Conservation (phyloP, 2,888 invertebrate genomes). For the Acanthosoma haemorrhoidale region DNA sequence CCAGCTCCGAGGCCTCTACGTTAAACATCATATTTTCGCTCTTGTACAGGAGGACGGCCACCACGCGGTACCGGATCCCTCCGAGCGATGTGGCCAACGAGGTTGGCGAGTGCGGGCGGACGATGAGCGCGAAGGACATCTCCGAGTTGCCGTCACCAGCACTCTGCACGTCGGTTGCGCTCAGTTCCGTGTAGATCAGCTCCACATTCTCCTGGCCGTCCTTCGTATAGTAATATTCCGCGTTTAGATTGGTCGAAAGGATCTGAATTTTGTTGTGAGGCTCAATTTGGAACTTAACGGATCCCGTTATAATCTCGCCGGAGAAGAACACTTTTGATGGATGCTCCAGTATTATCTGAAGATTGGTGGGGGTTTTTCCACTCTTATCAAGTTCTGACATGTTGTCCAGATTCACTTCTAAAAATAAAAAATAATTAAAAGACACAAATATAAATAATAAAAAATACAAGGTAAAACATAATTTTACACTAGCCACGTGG, state of each 20-base stretch:
- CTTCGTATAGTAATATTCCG: neutral
- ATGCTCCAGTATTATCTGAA: neutral
- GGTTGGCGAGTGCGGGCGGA: neutral
- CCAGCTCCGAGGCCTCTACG: neutral
- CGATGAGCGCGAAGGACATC: neutral
- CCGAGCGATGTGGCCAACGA: conserved; percentile 5
- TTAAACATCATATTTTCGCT: neutral
- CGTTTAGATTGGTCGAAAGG: neutral
- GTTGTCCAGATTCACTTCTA: neutral
- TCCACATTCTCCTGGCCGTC: neutral
- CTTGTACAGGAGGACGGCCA: neutral
- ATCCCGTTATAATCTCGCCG: neutral
- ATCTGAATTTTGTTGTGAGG: neutral
- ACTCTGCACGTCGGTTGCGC: neutral
- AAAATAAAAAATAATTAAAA: conserved; percentile 6
- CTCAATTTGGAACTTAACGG: neutral
- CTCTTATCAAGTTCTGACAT: neutral
- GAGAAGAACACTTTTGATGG: neutral
- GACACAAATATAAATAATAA: neutral
- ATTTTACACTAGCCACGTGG: neutral
- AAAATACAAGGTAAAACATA: neutral
- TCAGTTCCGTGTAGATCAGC: conserved; percentile 49
- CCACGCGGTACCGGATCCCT: conserved; percentile 2
- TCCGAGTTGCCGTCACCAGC: conserved; percentile 9
- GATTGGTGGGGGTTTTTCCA: neutral